Evolutionary conservation across 2,888 invertebrate genomes (phyloP), one percentile per base, ranked within the genome.

Genomic region (Drosophila hamatofila): DNA sequence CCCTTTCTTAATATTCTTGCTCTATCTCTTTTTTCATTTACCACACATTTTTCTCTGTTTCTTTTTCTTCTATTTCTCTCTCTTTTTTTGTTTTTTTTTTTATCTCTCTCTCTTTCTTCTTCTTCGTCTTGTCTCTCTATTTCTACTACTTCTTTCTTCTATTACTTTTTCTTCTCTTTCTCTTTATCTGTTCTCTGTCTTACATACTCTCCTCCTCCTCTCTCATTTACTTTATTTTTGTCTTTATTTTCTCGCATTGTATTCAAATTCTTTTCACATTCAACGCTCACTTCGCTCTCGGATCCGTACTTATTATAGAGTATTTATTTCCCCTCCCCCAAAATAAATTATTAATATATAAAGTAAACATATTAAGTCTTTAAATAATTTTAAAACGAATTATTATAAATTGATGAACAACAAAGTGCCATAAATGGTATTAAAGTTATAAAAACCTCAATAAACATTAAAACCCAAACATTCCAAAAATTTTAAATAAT

Each of bases 401-500:
- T 35, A 14, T 35, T 52, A 9, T 33, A 35, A 35, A 14, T 12
- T 14, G 25, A 8, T 27, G 0, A 46, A 1, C 16, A 46, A 46
- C 16, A 46, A 46, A 27, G 16, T 46, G n/a, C 1, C n/a, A 27
- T 11, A n/a, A 27, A 46, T 27, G 1, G 25, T 11, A n/a, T 27
- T n/a, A 46, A n/a, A 46, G 3, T 49, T 30, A 49, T 30, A 18
- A 49, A 37, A 9, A n/a, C 9, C 16, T 52, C 12, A 16, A 23
- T 12, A 25, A n/a, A 52, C 6, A 52, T 23, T 7, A 14, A 44
- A 14, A 0, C 7, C 2, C 23, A 25, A 16, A 30, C 18, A 54
- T 54, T 37, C 37, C 52, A 23, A 54, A 25, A 23, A 30, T 35
- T 52, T 23, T 52, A 6, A 30, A 23, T 52, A 52, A 52, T 52